Conservation (phyloP, 2,113 vertebrate genomes). For the Oenanthe melanoleuca region DNA sequence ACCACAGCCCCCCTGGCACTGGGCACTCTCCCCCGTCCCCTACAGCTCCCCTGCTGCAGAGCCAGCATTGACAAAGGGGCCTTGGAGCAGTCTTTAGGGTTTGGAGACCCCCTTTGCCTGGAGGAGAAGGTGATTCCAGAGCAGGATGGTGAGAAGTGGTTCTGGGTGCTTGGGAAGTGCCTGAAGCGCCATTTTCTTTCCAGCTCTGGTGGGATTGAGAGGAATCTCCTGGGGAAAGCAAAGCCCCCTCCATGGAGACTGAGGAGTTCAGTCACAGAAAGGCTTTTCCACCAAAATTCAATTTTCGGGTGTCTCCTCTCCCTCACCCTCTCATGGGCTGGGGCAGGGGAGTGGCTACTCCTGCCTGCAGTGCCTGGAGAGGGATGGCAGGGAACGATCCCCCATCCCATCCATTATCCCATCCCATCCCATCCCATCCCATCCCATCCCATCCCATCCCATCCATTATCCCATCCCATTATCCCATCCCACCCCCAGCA, state of each 20-base stretch:
- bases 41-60: background rate
- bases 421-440: background rate
- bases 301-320: background rate
- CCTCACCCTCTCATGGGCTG: accelerated
- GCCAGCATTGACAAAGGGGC: background rate
- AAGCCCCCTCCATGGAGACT: background rate
- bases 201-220: background rate
- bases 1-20: background rate
- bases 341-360: background rate
- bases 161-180: background rate
- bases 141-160: background rate
- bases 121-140: background rate
- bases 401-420: background rate
- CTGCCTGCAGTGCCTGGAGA: accelerated
- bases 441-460: background rate
- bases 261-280: background rate
- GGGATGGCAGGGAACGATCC: background rate
- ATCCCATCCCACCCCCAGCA: background rate
- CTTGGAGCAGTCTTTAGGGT: background rate
- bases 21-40: background rate
- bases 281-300: background rate
- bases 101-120: background rate
- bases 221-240: background rate
- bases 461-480: background rate
- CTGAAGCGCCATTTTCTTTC: accelerated